phyloP scores from a whole-genome alignment of 2,113 vertebrate species.

The Arenaria interpres region DNA sequence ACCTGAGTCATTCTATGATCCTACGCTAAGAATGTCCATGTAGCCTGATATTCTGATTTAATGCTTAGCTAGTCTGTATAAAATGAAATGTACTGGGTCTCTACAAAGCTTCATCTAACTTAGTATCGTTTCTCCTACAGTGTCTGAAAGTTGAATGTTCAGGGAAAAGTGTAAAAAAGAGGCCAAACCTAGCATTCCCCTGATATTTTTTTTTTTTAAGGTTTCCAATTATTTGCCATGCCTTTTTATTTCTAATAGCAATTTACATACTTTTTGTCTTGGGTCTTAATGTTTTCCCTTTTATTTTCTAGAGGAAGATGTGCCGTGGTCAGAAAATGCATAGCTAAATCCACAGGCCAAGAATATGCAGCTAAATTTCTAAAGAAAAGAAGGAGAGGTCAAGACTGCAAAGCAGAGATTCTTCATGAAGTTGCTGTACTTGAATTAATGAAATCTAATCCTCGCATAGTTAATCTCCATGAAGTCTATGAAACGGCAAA shows the following conservation, averaged over 20 bases:
- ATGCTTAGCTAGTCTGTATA: not conserved
- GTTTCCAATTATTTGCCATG: not conserved
- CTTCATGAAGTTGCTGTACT: constrained; percentile 94
- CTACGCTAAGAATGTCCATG: not conserved
- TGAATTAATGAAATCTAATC: constrained; percentile 83
- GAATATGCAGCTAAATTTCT: constrained; percentile 94
- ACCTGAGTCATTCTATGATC: not conserved
- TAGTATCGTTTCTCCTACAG: not conserved
- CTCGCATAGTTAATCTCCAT: constrained; percentile 88
- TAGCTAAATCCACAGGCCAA: constrained; percentile 89
- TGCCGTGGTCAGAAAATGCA: constrained; percentile 91
- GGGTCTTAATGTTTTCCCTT: not conserved
- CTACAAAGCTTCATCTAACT: not conserved
- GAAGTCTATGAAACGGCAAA: constrained; percentile 90
- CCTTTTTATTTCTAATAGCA: not conserved
- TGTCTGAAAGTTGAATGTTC: not conserved
- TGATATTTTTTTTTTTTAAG: not conserved
- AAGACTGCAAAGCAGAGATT: constrained; percentile 91
- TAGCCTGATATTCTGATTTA: not conserved
- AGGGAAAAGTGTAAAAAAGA: not conserved
- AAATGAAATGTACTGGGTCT: not conserved
- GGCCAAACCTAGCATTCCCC: not conserved
- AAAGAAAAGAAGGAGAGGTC: constrained; percentile 90
- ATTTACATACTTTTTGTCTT: not conserved
- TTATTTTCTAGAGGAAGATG: constrained; percentile 85